A percentile compares a stretch with the other conserved stretches of the same genome.
phyloP scores from a whole-genome alignment of 2,113 vertebrate species.

The Prionailurus viverrinus region DNA sequence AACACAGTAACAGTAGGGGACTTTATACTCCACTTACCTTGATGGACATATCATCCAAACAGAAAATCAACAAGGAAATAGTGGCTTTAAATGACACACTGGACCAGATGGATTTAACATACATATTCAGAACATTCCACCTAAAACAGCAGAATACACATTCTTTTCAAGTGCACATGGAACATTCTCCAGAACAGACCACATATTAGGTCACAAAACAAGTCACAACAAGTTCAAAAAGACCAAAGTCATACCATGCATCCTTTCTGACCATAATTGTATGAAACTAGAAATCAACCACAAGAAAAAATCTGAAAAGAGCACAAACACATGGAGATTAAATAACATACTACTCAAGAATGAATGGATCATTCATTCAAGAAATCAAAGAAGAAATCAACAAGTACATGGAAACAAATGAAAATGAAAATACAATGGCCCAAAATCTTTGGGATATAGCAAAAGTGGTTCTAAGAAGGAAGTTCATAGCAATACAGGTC shows the following conservation, averaged over 20 bases:
- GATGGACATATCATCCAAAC: background rate
- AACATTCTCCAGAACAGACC: background rate
- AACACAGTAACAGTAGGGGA: background rate
- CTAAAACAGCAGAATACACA: background rate
- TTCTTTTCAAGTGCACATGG: background rate
- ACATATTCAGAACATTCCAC: background rate
- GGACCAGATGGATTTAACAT: background rate
- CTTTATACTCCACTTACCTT: background rate
- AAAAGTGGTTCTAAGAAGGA: background rate
- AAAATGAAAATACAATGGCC: background rate
- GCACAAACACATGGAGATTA: background rate
- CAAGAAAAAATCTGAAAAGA: background rate
- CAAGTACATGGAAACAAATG: background rate
- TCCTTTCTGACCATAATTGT: background rate
- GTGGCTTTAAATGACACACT: background rate
- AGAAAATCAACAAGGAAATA: background rate
- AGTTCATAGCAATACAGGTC: background rate
- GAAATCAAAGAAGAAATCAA: background rate
- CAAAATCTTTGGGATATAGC: background rate
- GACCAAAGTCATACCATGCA: background rate
- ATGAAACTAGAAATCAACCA: background rate
- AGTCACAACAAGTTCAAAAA: background rate
- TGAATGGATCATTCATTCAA: background rate
- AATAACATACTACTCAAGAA: background rate
- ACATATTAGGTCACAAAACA: background rate